A percentile compares a stretch with the other conserved stretches of the same genome.
These are phyloP conservation scores for Drepana arcuata DNA, from an alignment of 1,140 invertebrate species.

Conservation along the genomic window DNA sequence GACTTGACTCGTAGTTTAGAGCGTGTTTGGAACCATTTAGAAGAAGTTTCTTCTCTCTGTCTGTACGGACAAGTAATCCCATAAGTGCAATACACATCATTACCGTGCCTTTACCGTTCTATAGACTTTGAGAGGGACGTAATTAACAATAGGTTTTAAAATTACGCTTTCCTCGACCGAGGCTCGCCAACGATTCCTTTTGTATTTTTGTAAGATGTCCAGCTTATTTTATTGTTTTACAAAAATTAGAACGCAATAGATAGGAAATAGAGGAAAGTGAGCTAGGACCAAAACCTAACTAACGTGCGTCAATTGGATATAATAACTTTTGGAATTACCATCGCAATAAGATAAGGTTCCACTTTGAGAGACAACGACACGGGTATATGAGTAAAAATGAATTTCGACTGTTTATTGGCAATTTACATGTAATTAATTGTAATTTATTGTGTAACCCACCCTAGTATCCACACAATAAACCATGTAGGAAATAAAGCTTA, in stretches of 20 bases:
- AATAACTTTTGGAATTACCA: conserved; percentile 30
- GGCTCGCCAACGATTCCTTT: conserved; percentile 38
- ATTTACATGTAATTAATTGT: conserved; percentile 35
- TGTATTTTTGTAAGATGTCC: conserved; percentile 42
- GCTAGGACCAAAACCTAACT: conserved; percentile 52
- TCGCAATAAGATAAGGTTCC: conserved; percentile 53
- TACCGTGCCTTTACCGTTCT: conserved; percentile 70
- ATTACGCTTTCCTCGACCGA: conserved; percentile 41
- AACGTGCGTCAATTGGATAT: conserved; percentile 53
- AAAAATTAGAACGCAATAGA: conserved; percentile 27
- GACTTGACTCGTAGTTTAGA: conserved; percentile 61
- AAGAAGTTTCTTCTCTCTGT: conserved; percentile 58
- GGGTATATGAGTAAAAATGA: conserved; percentile 43
- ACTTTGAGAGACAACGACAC: conserved; percentile 57
- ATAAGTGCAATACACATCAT: conserved; percentile 70
- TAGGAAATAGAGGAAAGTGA: conserved; percentile 39
- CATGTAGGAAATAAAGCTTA: too few relatives aligned
- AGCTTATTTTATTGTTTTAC: conserved; percentile 34
- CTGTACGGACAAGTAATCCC: conserved; percentile 56
- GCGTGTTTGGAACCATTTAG: conserved; percentile 65
- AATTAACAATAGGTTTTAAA: conserved; percentile 66
- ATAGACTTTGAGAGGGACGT: conserved; percentile 69
- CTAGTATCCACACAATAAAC: too few relatives aligned
- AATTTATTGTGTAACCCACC: too few relatives aligned
- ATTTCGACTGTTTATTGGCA: conserved; percentile 50